A percentile compares a stretch with the other conserved stretches of the same genome.
These are phyloP conservation scores for Pachliopta kotzebuea DNA, from an alignment of 2,888 invertebrate species.

Conservation along the genomic window DNA sequence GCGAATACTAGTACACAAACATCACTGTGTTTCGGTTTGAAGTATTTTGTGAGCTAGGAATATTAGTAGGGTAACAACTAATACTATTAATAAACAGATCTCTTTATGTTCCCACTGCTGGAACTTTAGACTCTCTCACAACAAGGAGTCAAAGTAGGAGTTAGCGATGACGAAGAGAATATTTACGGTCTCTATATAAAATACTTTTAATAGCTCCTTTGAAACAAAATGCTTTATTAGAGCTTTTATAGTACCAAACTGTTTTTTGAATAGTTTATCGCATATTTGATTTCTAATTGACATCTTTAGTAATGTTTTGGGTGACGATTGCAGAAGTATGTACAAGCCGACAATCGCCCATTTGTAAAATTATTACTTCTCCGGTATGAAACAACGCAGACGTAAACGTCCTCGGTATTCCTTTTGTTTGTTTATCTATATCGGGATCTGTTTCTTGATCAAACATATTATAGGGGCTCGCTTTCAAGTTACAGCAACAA, in stretches of 20 bases:
- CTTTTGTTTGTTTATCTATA: constrained; percentile 49
- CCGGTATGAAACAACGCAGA: constrained; percentile 37
- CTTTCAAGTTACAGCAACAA: constrained; percentile 38
- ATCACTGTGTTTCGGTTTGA: no score
- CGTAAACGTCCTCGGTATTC: constrained; percentile 35
- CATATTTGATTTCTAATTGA: constrained; percentile 4
- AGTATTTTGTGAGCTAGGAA: no score
- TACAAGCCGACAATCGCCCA: constrained; percentile 23
- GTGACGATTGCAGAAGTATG: constrained; percentile 7
- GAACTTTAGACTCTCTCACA: no score
- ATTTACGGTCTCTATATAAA: no score
- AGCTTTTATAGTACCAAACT: background rate
- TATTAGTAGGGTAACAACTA: no score
- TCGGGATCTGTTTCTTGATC: constrained; percentile 45
- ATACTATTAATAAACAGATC: no score
- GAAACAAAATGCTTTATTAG: background rate
- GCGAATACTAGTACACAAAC: no score
- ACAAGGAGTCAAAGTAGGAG: no score
- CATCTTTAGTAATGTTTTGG: constrained; percentile 14
- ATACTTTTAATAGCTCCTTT: background rate
- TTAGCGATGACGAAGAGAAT: no score
- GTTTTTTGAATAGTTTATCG: background rate
- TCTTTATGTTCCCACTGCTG: no score
- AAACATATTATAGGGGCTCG: constrained; percentile 37
- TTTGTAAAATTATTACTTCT: constrained; percentile 34